Evolutionary conservation across 2,113 vertebrate species (phyloP).

Genomic region (Macroglossus sobrinus): DNA sequence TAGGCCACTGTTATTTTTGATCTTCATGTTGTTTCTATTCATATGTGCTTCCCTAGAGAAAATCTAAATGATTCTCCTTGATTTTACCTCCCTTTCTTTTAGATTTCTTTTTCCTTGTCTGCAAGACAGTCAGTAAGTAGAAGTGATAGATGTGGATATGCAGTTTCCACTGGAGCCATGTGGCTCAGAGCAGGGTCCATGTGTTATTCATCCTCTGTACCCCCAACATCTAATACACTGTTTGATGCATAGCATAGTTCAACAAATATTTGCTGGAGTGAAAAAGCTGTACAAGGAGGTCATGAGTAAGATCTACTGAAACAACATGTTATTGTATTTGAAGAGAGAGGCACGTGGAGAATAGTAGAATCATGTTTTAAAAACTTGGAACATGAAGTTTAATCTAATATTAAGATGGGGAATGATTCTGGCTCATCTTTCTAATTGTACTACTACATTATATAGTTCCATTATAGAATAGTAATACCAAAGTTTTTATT

Average conservation of each 20-base stretch:
- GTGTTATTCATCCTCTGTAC: neutral
- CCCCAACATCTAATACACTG: neutral
- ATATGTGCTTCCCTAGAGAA: neutral
- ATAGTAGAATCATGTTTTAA: neutral
- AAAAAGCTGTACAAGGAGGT: neutral
- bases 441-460: neutral
- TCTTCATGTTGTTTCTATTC: neutral
- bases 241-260: neutral
- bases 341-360: neutral
- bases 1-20: neutral
- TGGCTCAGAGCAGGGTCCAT: neutral
- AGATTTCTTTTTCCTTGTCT: constrained; percentile 5
- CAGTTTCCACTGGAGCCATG: neutral
- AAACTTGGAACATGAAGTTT: neutral
- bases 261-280: neutral
- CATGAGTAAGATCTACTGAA: neutral
- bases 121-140: neutral
- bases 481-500: neutral
- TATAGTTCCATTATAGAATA: neutral
- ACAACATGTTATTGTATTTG: neutral
- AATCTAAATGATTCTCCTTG: constrained; percentile 39
- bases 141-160: neutral
- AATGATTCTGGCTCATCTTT: neutral
- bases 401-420: neutral
- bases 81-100: neutral